A percentile compares a stretch with the other conserved stretches of the same genome.
phyloP scores from a whole-genome alignment of 2,797 vertebrate genomes.

The Meriones psammophilus region DNA sequence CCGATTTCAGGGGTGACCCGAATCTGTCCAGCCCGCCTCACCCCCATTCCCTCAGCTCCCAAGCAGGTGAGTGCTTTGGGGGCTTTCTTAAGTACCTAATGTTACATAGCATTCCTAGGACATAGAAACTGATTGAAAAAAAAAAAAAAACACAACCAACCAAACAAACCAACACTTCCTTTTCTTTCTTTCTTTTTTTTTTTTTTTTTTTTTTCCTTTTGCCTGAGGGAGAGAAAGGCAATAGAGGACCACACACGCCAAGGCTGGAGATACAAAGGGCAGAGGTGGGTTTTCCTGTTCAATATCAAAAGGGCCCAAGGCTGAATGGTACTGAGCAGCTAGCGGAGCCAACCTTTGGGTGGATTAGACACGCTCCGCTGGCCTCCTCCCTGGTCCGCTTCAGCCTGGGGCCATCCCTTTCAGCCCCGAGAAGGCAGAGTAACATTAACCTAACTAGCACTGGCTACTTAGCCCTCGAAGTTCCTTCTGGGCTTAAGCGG shows the following conservation, averaged over 20 bases:
- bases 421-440: rapidly evolving
- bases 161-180: neutral
- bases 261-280: neutral
- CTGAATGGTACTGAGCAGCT: neutral
- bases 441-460: neutral
- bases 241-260: conserved; percentile 53
- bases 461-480: neutral
- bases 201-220: too few relatives aligned
- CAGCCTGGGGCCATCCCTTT: neutral
- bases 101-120: neutral
- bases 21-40: neutral
- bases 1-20: neutral
- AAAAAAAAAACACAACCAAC: too few relatives aligned
- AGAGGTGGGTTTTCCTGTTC: conserved; percentile 13
- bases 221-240: neutral
- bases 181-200: neutral
- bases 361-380: neutral
- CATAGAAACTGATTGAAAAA: neutral
- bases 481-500: too few relatives aligned
- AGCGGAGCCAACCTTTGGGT: neutral
- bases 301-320: neutral
- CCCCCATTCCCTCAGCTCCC: too few relatives aligned
- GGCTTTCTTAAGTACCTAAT: neutral
- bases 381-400: neutral
- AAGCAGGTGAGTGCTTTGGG: neutral